Evolutionary conservation across 2,888 invertebrate species (phyloP), one percentile per base, ranked within the genome.

Genomic region (Micropterix aruncella): DNA sequence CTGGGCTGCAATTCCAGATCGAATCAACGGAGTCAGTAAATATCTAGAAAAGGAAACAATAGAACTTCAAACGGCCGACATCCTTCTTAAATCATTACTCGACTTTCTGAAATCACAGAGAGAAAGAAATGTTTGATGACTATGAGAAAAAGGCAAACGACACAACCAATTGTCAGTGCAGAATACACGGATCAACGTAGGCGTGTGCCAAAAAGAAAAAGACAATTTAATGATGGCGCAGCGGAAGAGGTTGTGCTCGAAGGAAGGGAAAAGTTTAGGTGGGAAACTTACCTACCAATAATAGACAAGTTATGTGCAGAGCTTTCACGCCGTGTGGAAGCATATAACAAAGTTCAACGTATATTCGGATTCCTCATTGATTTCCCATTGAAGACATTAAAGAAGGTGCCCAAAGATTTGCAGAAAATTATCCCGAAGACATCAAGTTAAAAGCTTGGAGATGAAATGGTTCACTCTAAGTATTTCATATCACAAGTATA

Each of bases 291-390:
- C 19, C 18, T 44, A 37, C 19, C 45, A 16, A 38, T 43, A 44
- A 15, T 44, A 42, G 44, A 45, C 37, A 45, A 17, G 15, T 37
- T 45, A 18, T 45, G 43, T 44, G 44, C 45, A 44, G 45, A 45
- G 19, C 19, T 45, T 43, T 45, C 43, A 14, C 36, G 2, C 12
- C 43, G 45, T 16, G n/a, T 43, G n/a, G 43, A 44, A 45, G 45
- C 45, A 27, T 45, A 43, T 19, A 15, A 41, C 16, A 27, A 43
- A 43, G 19, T 42, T 43, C n/a, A n/a, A n/a, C n/a, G n/a, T n/a
- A n/a, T n/a, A 37, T 44, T 45, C 27, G 45, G 42, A 37, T 45
- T 44, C 16, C 38, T 45, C n/a, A 17, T 16, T n/a, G 45, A 44
- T 3, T 44, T 44, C 18, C 18, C 15, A 15, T 41, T 19, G 27